These are phyloP conservation scores for Wasmannia auropunctata DNA, from an alignment of 1,140 invertebrate genomes.

Conservation along the genomic window DNA sequence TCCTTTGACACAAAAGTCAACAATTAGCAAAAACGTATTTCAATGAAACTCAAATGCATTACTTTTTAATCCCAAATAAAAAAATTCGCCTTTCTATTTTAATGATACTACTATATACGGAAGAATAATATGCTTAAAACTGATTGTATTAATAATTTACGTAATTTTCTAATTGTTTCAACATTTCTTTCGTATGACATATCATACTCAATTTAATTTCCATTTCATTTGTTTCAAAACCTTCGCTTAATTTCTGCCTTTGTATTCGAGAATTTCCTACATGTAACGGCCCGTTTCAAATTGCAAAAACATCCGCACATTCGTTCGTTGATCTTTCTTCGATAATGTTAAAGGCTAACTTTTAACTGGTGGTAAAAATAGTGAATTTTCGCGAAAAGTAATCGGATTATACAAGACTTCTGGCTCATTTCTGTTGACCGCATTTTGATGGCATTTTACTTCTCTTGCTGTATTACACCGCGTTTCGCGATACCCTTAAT, in stretches of 20 bases:
- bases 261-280: background rate
- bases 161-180: background rate
- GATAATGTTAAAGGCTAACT: background rate
- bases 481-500: background rate
- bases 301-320: slow-evolving; percentile 38
- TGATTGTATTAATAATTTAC: background rate
- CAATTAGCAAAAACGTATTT: background rate
- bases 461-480: background rate
- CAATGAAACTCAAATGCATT: background rate
- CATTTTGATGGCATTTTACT: background rate
- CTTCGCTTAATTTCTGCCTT: background rate
- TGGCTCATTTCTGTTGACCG: background rate
- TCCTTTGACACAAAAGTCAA: background rate
- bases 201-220: slow-evolving; percentile 8
- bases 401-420: background rate
- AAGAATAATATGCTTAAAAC: background rate
- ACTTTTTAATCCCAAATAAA: background rate
- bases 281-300: background rate
- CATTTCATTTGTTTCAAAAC: background rate
- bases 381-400: background rate
- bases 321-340: slow-evolving; percentile 3
- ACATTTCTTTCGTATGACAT: background rate
- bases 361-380: background rate
- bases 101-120: background rate
- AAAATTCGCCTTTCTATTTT: background rate